Base-by-base conservation (phyloP, 2,888 invertebrate genomes). In the Lydus trimaculatus region DNA sequence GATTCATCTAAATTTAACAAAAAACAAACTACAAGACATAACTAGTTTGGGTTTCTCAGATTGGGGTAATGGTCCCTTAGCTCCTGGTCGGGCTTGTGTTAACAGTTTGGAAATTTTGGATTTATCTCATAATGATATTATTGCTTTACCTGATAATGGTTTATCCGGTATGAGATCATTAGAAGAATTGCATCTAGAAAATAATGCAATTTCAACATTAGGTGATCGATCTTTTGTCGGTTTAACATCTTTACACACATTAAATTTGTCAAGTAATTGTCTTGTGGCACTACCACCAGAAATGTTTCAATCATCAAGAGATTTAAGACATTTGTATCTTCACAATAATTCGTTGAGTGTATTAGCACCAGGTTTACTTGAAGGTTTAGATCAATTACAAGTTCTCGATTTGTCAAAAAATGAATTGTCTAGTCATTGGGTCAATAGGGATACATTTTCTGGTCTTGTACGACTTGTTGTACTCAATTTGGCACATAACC, bases 311-410 rank as follows among this genome's bases (percentile, higher is more conserved):
- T 97, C 81, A 89, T 91, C 91, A n/a, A 87, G 90, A 72, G 90
- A 92, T 75, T 87, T 94, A 58, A 89, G 90, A 70, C 91, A 93
- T 83, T 87, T 94, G 75, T 93, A 95, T 86, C 87, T 96, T 82
- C 94, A 95, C 85, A 96, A 96, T 86, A 97, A 97, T 88, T 94
- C 95, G 23, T 92, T 97, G 78, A 92, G 92, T 83, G 92, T 93
- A 56, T 88, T 97, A 75, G 93, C 95, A 75, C 94, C 95, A 0
- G 93, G 93, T 75, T 88, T 97, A 65, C 94, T 97, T 82, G 90
- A 93, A n/a, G 93, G 94, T 84, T 87, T 96, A 76, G 92, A 92
- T 78, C 94, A 93, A 81, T 87, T 97, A 75, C 89, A 92, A 77
- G 91, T 92, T 1, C 86, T 97, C 74, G 96, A 97, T 86, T 86